Evolutionary conservation across 2,113 vertebrate genomes (phyloP), one percentile per base, ranked within the genome.

Genomic region (Nipponia nippon): DNA sequence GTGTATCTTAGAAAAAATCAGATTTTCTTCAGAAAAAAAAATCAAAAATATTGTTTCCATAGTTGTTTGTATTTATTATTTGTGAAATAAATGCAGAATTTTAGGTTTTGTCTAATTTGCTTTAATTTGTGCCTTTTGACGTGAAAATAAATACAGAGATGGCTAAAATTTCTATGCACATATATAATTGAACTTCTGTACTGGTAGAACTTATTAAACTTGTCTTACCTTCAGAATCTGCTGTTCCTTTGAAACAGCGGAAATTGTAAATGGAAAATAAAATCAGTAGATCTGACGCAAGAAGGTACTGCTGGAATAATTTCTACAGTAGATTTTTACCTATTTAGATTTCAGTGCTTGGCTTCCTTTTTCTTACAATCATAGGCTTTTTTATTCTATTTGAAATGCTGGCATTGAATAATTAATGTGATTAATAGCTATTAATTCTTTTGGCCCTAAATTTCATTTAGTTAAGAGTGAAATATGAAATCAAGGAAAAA

Each of bases 71-170:
- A 96, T 96, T 92, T 95, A 76, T 93, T 90, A 55, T 73, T 95
- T 95, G 66, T 96, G 38, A 91, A 97, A 95, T 96, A 96, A 96
- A 96, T 32, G 53, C 56, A 79, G 55, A 82, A 80, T 71, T 92
- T 47, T 82, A 92, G 78, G 30, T 77, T 83, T 92, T 92, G 78
- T 93, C 53, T 65, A 55, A 55, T 62, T 94, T 95, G 46, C 62
- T 95, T 96, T 71, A 63, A 70, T 94, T 83, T 79, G 27, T 97
- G 80, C 61, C 58, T 89, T 83, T 82, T 92, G 26, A 32, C 87
- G 36, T 95, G 53, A 38, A 73, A 95, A 94, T 87, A 90, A 94
- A 83, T 63, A 67, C 27, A 69, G 61, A 63, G n/a, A 47, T 79
- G 75, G 7, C 36, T 85, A 73, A 82, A 63, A 78, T 13, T 59